Base-by-base conservation (phyloP, 2,797 vertebrate genomes). In the Tadarida brasiliensis region DNA sequence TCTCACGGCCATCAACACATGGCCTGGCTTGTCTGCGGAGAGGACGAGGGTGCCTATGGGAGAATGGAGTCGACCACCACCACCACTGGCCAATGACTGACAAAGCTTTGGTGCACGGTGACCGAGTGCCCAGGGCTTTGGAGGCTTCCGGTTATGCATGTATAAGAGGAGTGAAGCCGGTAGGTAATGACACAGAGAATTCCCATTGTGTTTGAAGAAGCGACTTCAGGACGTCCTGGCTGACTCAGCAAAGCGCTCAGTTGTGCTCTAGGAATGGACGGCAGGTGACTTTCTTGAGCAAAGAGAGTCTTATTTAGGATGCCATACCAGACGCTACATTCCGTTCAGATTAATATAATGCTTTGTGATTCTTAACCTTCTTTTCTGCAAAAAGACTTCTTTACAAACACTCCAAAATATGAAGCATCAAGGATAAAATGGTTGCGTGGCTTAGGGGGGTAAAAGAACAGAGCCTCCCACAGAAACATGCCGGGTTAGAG, bases 331-430 rank as follows among this genome's bases (percentile, higher is more conserved):
- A 84, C 2, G 24, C 47, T 33, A 19, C 81, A 54, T 71, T 83
- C 12, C 81, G 49, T 54, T 67, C 10, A 22, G 63, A 90, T 76
- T 88, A 85, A 82, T 22, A n/a, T 1, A 91, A 86, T 39, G 44
- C n/a, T 92, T 51, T 80, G 11, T 16, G 76, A 92, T 67, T 89
- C 63, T 94, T 77, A 63, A 77, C 19, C 22, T 70, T 80, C 57
- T 78, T 74, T 90, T 89, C 71, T 15, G n/a, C 26, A 87, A 81
- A 80, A 81, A 68, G 3, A 56, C 4, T 35, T 24, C 35, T 35
- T 35, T 74, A 74, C 1, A 20, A 33, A 47, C 19, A 47, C 73
- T 81, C 35, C 8, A 51, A 94, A 87, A 83, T 80, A 51, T 15
- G 20, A 56, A 68, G 24, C 51, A 94, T 77, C 28, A 68, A 95